Conservation (phyloP, 2,797 vertebrate genomes). For the Anas bahamensis region DNA sequence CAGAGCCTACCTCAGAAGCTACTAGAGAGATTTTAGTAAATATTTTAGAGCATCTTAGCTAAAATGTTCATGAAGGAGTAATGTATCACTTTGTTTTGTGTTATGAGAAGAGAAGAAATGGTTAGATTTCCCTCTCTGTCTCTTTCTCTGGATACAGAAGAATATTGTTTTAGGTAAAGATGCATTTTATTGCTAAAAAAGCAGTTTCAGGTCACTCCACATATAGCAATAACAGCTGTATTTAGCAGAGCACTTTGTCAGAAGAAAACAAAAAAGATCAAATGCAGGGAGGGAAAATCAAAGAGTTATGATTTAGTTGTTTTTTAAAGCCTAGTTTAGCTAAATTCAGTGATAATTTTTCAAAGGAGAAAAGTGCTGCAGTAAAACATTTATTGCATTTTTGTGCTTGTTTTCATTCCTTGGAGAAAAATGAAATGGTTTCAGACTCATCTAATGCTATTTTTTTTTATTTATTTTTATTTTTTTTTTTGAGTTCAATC, state of each 20-base stretch:
- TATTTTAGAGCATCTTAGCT: not conserved
- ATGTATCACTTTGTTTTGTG: not conserved
- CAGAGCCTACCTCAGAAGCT: not conserved
- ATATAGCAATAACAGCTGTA: conserved; percentile 17
- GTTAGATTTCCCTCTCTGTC: not conserved
- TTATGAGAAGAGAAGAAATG: not conserved
- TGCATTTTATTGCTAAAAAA: not conserved
- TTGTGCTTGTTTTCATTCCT: conserved; percentile 29
- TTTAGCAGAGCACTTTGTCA: conserved; percentile 34
- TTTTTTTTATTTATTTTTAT: not conserved
- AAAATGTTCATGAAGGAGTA: not conserved
- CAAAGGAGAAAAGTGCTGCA: conserved; percentile 7
- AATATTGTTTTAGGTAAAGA: not conserved
- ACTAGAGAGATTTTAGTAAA: not conserved
- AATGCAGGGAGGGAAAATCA: conserved; percentile 35
- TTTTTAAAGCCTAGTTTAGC: conserved; percentile 43
- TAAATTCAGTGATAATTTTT: conserved; percentile 54
- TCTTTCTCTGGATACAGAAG: not conserved
- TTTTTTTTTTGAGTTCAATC: not conserved
- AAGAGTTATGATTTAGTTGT: not conserved
- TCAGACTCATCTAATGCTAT: not conserved
- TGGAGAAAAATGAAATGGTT: conserved; percentile 30
- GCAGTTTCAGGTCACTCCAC: not conserved
- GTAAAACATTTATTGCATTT: conserved; percentile 56
- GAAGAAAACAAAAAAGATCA: conserved; percentile 45